Percentiles rank a stretch among this genome's conserved stretches.
Conservation (phyloP, 2,888 invertebrate genomes). For the Eugnorisma glareosa region DNA sequence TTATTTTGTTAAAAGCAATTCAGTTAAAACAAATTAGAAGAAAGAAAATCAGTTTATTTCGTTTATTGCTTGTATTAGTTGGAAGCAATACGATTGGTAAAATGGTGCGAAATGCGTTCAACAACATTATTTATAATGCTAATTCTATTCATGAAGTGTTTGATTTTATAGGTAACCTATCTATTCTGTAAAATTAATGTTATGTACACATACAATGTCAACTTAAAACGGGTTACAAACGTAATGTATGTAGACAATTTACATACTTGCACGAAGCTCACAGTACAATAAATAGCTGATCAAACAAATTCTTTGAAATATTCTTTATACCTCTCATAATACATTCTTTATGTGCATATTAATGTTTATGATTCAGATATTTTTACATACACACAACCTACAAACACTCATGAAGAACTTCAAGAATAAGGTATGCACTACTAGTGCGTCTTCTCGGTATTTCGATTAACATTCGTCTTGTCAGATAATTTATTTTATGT, state of each 20-base stretch:
- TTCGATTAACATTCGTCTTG: neutral
- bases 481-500: neutral
- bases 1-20: too few relatives aligned
- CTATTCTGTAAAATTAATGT: neutral
- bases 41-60: too few relatives aligned
- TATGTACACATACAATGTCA: constrained; percentile 7
- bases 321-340: neutral
- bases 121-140: neutral
- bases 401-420: neutral
- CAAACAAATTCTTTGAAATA: constrained; percentile 10
- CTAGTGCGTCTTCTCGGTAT: neutral
- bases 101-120: too few relatives aligned
- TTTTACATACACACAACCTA: neutral
- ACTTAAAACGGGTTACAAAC: neutral
- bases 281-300: neutral
- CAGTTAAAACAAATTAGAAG: too few relatives aligned
- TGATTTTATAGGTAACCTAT: neutral
- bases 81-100: neutral
- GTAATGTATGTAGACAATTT: neutral
- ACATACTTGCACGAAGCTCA: constrained; percentile 18
- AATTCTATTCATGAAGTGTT: neutral
- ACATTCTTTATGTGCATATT: neutral
- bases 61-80: too few relatives aligned
- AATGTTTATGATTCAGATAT: neutral
- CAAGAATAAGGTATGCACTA: neutral